Evolutionary conservation across 2,888 invertebrate species (phyloP).

Genomic region (Ichneumon xanthorius): DNA sequence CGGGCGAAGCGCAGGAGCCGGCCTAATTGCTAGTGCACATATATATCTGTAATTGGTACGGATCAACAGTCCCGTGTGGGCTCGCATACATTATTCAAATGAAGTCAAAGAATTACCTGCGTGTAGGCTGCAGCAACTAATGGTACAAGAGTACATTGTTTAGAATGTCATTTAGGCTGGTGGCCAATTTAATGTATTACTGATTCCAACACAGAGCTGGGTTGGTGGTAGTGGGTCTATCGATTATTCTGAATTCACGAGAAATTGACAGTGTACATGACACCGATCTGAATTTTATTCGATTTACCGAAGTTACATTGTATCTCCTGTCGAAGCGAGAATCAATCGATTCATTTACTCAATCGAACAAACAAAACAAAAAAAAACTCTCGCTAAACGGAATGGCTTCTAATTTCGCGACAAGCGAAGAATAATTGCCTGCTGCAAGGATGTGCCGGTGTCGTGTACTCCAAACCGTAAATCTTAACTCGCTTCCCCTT

Average conservation of each 20-base stretch:
- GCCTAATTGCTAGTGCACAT: constrained; percentile 12
- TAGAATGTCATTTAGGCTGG: constrained; percentile 63
- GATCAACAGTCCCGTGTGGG: constrained; percentile 39
- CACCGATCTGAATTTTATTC: constrained; percentile 12
- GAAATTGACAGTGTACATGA: constrained; percentile 32
- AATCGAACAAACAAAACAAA: constrained; percentile 4
- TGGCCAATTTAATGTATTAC: constrained; percentile 67
- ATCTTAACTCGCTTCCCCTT: constrained; percentile 37
- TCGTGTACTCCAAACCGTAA: constrained; percentile 27
- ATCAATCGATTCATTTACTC: neutral
- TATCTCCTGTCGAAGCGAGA: neutral
- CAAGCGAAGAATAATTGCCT: constrained; percentile 40
- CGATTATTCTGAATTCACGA: neutral
- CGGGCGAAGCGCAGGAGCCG: too few species aligned
- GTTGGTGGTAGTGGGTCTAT: neutral
- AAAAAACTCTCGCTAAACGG: neutral
- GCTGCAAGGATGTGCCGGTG: constrained; percentile 12
- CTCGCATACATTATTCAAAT: constrained; percentile 64
- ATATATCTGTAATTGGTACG: constrained; percentile 1
- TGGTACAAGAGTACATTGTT: constrained; percentile 3
- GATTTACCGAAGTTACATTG: constrained; percentile 29
- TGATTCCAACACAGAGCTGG: constrained; percentile 28
- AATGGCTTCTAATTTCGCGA: constrained; percentile 30
- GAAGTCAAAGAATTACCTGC: constrained; percentile 58
- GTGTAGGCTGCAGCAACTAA: neutral